Evolutionary conservation across 2,797 vertebrate genomes (phyloP).

Genomic region (Borostomias antarcticus): DNA sequence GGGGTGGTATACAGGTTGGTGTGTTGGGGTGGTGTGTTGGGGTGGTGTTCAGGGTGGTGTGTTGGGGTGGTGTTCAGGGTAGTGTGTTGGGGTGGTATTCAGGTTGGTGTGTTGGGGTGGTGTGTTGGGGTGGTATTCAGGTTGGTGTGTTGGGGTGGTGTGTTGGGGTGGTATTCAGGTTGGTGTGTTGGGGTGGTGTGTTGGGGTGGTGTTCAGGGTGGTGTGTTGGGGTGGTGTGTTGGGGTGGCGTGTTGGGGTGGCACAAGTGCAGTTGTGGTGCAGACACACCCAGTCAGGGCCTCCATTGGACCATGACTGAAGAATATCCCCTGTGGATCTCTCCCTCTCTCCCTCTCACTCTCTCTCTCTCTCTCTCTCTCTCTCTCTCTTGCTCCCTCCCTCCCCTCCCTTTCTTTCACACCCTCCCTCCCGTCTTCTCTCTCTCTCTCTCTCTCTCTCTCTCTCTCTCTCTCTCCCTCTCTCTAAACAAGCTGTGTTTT

Average conservation of each 20-base stretch:
- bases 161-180: neutral
- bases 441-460: neutral
- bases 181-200: no score
- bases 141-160: neutral
- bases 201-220: constrained; percentile 30
- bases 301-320: constrained; percentile 67
- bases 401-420: constrained; percentile 21
- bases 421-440: constrained; percentile 52
- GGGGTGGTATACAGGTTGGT: neutral
- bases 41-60: neutral
- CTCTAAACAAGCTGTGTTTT: neutral
- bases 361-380: constrained; percentile 26
- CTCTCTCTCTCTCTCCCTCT: neutral
- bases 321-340: constrained; percentile 48
- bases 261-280: constrained; percentile 43
- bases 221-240: constrained; percentile 39
- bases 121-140: neutral
- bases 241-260: constrained; percentile 21
- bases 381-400: neutral
- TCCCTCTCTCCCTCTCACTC: constrained; percentile 19
- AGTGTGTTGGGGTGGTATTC: neutral
- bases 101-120: neutral
- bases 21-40: no score
- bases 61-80: no score
- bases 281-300: constrained; percentile 70